These are phyloP conservation scores for Rhopalosiphum nymphaeae DNA, from an alignment of 2,888 invertebrate species.

Conservation along the genomic window DNA sequence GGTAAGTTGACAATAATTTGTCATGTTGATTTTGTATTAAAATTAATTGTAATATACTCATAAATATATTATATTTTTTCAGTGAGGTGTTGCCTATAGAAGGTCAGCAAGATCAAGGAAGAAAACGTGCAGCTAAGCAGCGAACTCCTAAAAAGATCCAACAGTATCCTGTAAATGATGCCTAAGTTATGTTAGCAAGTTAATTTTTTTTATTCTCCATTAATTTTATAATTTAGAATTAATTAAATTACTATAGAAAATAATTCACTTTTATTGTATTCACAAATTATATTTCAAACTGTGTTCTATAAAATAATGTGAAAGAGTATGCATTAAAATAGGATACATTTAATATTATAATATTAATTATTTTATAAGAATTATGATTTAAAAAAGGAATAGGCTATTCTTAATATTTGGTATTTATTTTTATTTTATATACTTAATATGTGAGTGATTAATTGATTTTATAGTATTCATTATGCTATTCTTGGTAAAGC, in stretches of 20 bases:
- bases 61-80: constrained; percentile 19
- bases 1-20: neutral
- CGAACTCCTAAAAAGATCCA: constrained; percentile 46
- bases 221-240: constrained; percentile 16
- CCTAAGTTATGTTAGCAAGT: constrained; percentile 5
- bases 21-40: neutral
- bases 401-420: neutral
- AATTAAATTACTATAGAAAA: no score
- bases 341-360: neutral
- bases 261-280: neutral
- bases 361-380: constrained; percentile 10
- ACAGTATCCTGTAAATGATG: constrained; percentile 39
- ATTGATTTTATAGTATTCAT: neutral
- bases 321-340: constrained; percentile 32
- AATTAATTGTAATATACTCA: neutral
- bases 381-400: neutral
- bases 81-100: constrained; percentile 54
- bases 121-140: constrained; percentile 52
- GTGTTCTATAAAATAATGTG: constrained; percentile 29
- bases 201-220: neutral
- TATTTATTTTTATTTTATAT: constrained; percentile 18
- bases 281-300: constrained; percentile 21
- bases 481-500: neutral
- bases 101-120: constrained; percentile 30
- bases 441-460: constrained; percentile 2